These are phyloP conservation scores for Bagarius yarrelli DNA, from an alignment of 2,113 vertebrate species.

Conservation along the genomic window DNA sequence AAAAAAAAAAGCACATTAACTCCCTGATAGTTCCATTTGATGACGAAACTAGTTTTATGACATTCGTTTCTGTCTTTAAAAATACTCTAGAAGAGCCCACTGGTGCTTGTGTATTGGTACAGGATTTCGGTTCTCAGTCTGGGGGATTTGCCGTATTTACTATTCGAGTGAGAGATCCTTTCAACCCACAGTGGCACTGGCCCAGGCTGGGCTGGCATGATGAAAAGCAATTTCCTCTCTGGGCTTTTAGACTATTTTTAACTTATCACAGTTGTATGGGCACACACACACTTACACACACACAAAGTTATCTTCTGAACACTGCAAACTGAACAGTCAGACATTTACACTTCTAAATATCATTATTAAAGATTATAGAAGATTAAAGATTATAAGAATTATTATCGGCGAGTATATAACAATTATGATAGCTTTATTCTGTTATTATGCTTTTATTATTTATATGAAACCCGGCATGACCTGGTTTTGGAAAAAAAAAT, in stretches of 20 bases:
- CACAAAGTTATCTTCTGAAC: constrained; percentile 23
- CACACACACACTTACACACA: constrained; percentile 17
- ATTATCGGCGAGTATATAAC: too few species aligned
- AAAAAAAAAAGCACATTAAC: neutral
- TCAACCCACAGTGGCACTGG: constrained; percentile 23
- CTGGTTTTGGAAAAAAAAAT: neutral
- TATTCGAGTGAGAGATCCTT: constrained; percentile 31
- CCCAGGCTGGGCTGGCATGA: constrained; percentile 61
- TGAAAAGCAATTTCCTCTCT: constrained; percentile 64
- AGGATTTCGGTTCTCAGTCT: constrained; percentile 35
- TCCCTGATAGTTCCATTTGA: neutral
- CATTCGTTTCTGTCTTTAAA: neutral
- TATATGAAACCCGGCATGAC: neutral
- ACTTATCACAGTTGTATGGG: constrained; percentile 48
- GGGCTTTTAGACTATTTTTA: constrained; percentile 66
- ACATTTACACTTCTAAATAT: neutral
- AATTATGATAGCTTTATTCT: neutral
- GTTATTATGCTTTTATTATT: neutral
- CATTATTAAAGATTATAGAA: neutral
- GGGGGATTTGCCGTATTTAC: constrained; percentile 42
- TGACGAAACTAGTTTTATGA: neutral
- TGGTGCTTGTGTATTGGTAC: constrained; percentile 20
- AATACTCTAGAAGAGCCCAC: constrained; percentile 24
- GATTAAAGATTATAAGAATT: neutral
- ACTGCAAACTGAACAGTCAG: neutral